Evolutionary conservation across 2,797 vertebrate species (phyloP).

Genomic region (Anniella stebbinsi): DNA sequence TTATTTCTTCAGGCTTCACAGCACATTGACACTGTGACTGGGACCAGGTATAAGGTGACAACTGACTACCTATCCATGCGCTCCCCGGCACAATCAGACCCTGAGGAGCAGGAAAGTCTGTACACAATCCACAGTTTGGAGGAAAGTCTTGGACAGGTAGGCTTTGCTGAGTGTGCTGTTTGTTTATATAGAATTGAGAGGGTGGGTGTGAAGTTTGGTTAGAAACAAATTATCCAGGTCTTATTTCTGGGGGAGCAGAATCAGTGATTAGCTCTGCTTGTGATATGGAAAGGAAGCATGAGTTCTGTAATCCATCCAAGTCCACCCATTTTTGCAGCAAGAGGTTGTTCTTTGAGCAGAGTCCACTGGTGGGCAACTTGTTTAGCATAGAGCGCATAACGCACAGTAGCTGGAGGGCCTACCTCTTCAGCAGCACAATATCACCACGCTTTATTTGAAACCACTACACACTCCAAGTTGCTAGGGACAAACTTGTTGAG

Average conservation of each 20-base stretch:
- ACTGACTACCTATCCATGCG: neutral
- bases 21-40: neutral
- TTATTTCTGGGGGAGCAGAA: neutral
- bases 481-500: neutral
- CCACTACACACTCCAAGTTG: neutral
- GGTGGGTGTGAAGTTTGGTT: neutral
- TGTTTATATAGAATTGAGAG: neutral
- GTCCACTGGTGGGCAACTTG: neutral
- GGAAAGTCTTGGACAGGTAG: slow-evolving; percentile 34
- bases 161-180: neutral
- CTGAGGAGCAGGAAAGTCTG: slow-evolving; percentile 28
- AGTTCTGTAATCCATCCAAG: neutral
- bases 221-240: neutral
- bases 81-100: neutral
- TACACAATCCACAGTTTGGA: slow-evolving; percentile 33
- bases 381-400: neutral
- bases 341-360: neutral
- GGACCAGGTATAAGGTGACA: neutral
- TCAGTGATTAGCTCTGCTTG: neutral
- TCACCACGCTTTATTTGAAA: neutral
- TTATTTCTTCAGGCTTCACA: neutral
- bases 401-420: neutral
- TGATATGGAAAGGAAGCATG: neutral
- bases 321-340: neutral
- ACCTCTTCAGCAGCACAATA: neutral